A percentile compares a stretch with the other conserved stretches of the same genome.
Evolutionary conservation across 2,113 vertebrate genomes (phyloP).

Genomic region (Zapornia atra): DNA sequence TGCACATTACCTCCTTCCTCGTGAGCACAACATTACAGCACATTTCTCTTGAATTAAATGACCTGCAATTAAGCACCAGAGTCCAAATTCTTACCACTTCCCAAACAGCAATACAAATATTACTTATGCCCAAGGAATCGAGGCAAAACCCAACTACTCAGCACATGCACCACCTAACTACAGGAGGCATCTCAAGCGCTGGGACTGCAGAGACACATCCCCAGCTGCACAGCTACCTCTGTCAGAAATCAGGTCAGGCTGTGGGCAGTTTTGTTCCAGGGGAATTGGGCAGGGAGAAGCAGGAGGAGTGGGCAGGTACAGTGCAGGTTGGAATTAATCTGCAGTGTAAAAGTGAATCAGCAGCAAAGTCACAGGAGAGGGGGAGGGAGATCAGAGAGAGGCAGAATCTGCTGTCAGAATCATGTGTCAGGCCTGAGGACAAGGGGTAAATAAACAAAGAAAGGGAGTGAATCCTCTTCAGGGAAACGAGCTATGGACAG

Average conservation of each 20-base stretch:
- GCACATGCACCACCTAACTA: conserved; percentile 25
- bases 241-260: conserved; percentile 43
- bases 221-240: not conserved
- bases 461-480: not conserved
- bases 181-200: conserved; percentile 19
- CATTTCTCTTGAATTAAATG: not conserved
- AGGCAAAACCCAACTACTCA: conserved; percentile 27
- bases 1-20: not conserved
- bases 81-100: not conserved
- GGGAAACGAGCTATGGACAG: not conserved
- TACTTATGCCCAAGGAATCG: not conserved
- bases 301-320: conserved; percentile 16
- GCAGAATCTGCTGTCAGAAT: not conserved
- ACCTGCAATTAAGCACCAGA: not conserved
- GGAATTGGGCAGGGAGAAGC: not conserved
- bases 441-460: not conserved
- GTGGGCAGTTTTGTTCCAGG: conserved; percentile 27
- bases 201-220: not conserved
- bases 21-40: not conserved
- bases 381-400: conserved; percentile 17
- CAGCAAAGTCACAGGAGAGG: conserved; percentile 3
- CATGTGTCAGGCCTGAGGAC: not conserved
- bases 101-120: not conserved
- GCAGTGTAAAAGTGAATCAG: conserved; percentile 50
- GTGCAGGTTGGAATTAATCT: not conserved